Base-by-base conservation (phyloP, 2,888 invertebrate species). In the Platycnemis pennipes region DNA sequence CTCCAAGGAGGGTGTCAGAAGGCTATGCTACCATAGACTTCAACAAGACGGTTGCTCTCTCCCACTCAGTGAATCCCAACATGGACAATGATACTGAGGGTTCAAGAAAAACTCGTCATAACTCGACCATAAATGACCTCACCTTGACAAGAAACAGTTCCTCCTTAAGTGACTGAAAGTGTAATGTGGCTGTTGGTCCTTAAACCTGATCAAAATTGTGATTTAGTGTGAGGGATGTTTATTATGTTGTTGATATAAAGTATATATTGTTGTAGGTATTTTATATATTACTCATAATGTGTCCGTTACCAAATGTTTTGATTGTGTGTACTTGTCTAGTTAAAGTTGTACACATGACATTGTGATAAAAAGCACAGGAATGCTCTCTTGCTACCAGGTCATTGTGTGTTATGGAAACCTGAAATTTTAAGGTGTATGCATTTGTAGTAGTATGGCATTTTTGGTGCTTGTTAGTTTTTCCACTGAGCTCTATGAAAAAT, bases 1-100 rank as follows among this genome's bases (percentile, higher is more conserved):
- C 97, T 95, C 97, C 97, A 1, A 96, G 96, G 53, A 97, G 96
- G 94, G 95, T 96, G 4, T 96, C 97, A 94, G 97, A 98, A 95
- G 98, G 98, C 94, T 99, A 99, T 96, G 98, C 98, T 16, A 98
- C 98, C 0, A 99, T 99, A 95, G 99, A 99, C 97, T 99, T 99
- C 96, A 98, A 99, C 95, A 98, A 98, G 97, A 99, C 99, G 0
- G 98, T 98, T 94, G 99, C 99, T 44, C 97, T 99, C 49, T 98
- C 98, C 42, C 98, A 98, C 96, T 98, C 98, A 49, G 98, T 98
- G 56, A 98, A 98, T 95, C 97, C 98, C 8, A 97, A 97, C 94
- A 97, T 97, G 94, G 98, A 98, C 95, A 97, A 97, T 94, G 98
- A 98, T 96, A 96, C 97, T 94, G 98, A 98, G 95, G 98, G 98